Percentiles rank a stretch among this genome's conserved stretches.
Conservation (phyloP, 2,797 vertebrate genomes). For the Spinus olivaceus region DNA sequence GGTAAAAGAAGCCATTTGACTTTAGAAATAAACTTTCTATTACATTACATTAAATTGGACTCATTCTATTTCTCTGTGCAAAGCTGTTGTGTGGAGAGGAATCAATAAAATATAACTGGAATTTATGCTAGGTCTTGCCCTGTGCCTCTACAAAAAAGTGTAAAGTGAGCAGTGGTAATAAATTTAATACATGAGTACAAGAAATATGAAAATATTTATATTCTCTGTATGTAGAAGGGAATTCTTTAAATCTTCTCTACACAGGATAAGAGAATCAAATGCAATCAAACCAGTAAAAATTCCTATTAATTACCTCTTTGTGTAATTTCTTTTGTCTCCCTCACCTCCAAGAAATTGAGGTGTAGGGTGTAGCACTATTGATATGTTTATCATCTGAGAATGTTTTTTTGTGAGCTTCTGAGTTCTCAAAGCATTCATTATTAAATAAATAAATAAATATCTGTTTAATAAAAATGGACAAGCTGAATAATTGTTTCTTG, state of each 20-base stretch:
- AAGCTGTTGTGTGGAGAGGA: neutral
- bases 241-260: neutral
- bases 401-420: neutral
- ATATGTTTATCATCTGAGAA: conserved; percentile 19
- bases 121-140: neutral
- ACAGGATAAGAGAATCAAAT: neutral
- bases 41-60: neutral
- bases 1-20: neutral
- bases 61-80: neutral
- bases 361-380: neutral
- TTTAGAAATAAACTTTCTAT: conserved; percentile 3
- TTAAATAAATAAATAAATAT: neutral
- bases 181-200: neutral
- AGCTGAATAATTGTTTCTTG: conserved; percentile 46
- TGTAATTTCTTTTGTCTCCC: neutral
- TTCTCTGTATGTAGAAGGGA: neutral
- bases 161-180: neutral
- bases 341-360: neutral
- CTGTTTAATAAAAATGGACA: neutral
- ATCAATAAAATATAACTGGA: conserved; percentile 9
- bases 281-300: neutral
- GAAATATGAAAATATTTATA: neutral
- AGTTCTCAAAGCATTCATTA: neutral
- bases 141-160: neutral
- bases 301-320: neutral